Evolutionary conservation across 2,888 invertebrate species (phyloP), one percentile per base, ranked within the genome.

Genomic region (Luperina testacea): DNA sequence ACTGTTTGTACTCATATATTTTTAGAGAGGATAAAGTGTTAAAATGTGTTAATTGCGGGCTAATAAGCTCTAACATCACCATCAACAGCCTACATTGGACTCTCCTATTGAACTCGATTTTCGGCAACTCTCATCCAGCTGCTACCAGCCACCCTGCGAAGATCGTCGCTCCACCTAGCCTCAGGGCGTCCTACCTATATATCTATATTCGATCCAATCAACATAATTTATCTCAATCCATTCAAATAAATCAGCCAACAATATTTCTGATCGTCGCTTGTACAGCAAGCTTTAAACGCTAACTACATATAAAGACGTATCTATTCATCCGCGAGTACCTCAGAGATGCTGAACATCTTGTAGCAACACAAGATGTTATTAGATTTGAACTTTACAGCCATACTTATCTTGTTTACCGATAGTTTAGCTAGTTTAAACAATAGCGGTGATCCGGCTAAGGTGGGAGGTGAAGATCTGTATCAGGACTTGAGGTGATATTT

Each of bases 331-430:
- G n/a, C 20, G 9, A 67, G n/a, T 71, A 53, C 13, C 11, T 74
- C 15, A 32, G 1, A 72, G 57, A 67, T 69, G 64, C 48, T 38
- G 68, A 75, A n/a, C n/a, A n/a, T n/a, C n/a, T 75, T 69, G 51
- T 72, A 72, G 59, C 38, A 65, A 75, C 78, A 75, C 78, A 86
- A 72, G 70, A 78, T 75, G 64, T 87, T 78, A 84, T 87, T 85
- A 87, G 61, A 63, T 75, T 64, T 86, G 78, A 87, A 81, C 85
- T 84, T 86, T 87, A 76, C 69, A 24, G 53, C 64, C 32, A 15
- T 20, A 48, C 27, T 82, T 76, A 75, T 76, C 68, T 72, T 72
- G 72, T 76, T 78, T 63, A 72, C 27, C 69, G 69, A 72, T 68
- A 69, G 38, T 64, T 82, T 69, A 79, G 64, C 75, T 71, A 65